Conservation (phyloP, 1,140 invertebrate species). For the Laupala kohalensis region DNA sequence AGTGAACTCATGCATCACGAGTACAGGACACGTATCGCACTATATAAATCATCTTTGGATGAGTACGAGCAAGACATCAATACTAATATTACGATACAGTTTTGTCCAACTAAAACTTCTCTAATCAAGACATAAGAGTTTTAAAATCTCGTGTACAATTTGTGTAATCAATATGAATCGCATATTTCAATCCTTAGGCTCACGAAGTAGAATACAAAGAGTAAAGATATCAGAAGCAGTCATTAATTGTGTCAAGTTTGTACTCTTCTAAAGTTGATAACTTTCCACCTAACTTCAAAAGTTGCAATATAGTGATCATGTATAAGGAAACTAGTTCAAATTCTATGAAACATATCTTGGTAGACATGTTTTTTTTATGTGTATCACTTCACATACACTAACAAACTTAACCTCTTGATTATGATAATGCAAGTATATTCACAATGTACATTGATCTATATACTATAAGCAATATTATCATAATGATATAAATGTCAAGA, state of each 20-base stretch:
- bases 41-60: background rate
- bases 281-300: background rate
- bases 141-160: too few relatives aligned
- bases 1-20: background rate
- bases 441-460: background rate
- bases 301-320: background rate
- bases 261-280: background rate
- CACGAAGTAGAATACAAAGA: too few relatives aligned
- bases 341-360: background rate
- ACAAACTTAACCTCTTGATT: background rate
- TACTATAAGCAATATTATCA: background rate
- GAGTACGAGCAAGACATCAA: background rate
- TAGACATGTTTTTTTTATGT: background rate
- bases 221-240: too few relatives aligned
- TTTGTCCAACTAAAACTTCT: too few relatives aligned
- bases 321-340: background rate
- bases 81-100: background rate
- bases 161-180: too few relatives aligned
- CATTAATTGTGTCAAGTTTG: background rate
- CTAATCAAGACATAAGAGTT: too few relatives aligned
- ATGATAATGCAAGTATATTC: background rate
- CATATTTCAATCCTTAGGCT: too few relatives aligned
- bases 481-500: background rate
- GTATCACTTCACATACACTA: background rate
- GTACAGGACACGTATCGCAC: background rate